Evolutionary conservation across 2,113 vertebrate genomes (phyloP), one percentile per base, ranked within the genome.

Genomic region (Cromileptes altivelis): DNA sequence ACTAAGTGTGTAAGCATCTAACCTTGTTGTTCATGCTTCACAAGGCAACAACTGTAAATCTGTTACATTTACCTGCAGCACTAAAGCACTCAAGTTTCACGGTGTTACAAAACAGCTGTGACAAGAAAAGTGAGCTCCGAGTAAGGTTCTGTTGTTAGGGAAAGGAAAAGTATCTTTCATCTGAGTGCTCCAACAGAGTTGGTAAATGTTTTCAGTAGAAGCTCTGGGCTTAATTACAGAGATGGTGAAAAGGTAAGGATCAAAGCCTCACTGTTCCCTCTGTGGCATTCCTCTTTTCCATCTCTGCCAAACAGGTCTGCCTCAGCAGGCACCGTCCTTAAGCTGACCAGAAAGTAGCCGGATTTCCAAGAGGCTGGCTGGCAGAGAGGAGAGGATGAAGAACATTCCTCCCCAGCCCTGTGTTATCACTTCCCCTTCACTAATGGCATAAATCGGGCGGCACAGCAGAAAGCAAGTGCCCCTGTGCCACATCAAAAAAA

Each of bases 371-470:
- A 73, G 74, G 65, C 80, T 33, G 71, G 83, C 75, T 78, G 88
- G 89, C 76, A 84, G 40, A 64, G 81, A 69, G 50, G 21, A 81
- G 72, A 84, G 91, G 88, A 88, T 87, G 82, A 86, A 87, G 85
- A 85, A 75, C 91, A 91, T 94, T 91, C 92, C 88, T 89, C 72
- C 61, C 13, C 65, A 53, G 80, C 58, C 74, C 74, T 47, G 70
- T 76, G 82, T 92, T 90, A 93, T 92, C 89, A 72, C 85, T 90
- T 90, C 82, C 88, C 72, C 75, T 82, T 71, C 79, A 72, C 87
- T 92, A 89, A 94, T 91, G 88, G 90, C 79, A 89, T 70, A 76
- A 82, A 87, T 80, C 37, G 23, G 74, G 87, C 71, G 0, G 75
- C 72, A 67, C 73, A 58, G 87, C 53, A 52, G 88, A 90, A 88